phyloP scores from a whole-genome alignment of 1,140 invertebrate genomes.

The Drosophila serrata region DNA sequence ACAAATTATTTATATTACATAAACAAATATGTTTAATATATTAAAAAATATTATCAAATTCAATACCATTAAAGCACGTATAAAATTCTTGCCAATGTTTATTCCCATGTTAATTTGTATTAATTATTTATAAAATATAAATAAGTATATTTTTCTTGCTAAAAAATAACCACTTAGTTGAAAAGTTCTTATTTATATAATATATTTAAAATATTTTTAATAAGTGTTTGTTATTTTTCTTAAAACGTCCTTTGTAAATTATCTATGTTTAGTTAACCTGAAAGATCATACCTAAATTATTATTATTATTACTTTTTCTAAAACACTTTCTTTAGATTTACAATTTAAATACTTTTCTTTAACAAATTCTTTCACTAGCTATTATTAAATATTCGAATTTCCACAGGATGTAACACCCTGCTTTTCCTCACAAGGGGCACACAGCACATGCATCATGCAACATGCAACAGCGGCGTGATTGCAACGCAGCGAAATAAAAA shows the following conservation, averaged over 20 bases:
- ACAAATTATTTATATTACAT: too few species aligned
- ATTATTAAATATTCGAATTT: slow-evolving; percentile 1
- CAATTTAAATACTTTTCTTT: not conserved
- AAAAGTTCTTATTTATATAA: not conserved
- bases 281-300: not conserved
- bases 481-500: slow-evolving; percentile 65
- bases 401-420: slow-evolving; percentile 49
- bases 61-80: too few species aligned
- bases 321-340: too few species aligned
- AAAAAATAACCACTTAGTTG: not conserved
- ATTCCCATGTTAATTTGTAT: not conserved
- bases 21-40: too few species aligned
- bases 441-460: slow-evolving; percentile 62
- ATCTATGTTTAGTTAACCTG: too few species aligned
- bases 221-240: not conserved
- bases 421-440: slow-evolving; percentile 9
- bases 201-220: not conserved
- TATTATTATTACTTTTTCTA: not conserved
- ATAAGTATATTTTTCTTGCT: not conserved
- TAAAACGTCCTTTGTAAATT: too few species aligned
- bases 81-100: not conserved
- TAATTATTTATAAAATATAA: not conserved
- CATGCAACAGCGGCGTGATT: slow-evolving; percentile 73
- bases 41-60: too few species aligned
- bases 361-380: too few species aligned